Conservation (phyloP, 2,113 vertebrate species). For the Daphoenositta chrysoptera region DNA sequence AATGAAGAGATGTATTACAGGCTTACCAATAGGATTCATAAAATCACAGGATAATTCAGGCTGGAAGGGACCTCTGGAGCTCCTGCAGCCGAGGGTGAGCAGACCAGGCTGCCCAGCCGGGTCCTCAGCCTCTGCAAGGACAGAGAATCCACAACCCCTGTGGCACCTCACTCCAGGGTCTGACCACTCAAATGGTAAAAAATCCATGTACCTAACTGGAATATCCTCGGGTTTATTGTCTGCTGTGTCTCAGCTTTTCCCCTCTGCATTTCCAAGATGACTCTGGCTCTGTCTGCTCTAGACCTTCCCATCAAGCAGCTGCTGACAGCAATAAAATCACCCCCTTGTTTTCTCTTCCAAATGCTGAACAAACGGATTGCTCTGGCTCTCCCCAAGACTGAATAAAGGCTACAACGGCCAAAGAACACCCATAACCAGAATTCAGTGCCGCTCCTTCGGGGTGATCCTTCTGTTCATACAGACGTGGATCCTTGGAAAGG, state of each 20-base stretch:
- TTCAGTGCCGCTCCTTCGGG: background rate
- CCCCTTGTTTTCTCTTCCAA: background rate
- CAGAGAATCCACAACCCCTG: background rate
- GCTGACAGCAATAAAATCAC: background rate
- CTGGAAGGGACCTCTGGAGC: background rate
- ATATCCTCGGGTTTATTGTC: background rate
- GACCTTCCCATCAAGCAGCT: background rate
- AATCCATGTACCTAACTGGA: accelerated
- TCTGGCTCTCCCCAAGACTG: background rate
- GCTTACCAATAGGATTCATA: background rate
- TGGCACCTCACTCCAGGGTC: background rate
- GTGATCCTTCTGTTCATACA: background rate
- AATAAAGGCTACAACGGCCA: accelerated
- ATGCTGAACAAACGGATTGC: background rate
- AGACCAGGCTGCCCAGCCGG: background rate
- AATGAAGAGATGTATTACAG: background rate
- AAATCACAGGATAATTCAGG: background rate
- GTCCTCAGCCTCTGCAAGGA: background rate
- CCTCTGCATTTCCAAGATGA: background rate
- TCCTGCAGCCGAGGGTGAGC: background rate
- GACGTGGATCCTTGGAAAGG: background rate
- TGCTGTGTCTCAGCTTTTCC: background rate
- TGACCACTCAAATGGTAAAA: background rate
- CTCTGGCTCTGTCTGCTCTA: background rate
- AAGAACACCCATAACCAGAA: background rate